Conservation (phyloP, 2,113 vertebrate species). For the Thunnus maccoyii region DNA sequence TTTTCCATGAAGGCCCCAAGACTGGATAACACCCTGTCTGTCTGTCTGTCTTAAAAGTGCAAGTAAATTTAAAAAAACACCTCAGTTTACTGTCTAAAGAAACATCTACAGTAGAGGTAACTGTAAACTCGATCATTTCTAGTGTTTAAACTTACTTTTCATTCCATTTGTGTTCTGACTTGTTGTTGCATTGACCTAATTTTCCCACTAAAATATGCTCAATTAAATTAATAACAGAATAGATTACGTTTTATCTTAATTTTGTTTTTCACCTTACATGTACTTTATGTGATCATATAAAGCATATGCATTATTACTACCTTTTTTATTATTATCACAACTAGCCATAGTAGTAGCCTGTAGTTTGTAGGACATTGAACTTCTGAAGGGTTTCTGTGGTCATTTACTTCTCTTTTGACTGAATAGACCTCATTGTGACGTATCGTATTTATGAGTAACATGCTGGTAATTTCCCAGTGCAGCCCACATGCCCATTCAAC, state of each 20-base stretch:
- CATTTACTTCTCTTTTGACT: not conserved
- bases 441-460: not conserved
- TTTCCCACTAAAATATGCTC: too few species aligned
- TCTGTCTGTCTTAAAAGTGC: not conserved
- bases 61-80: too few species aligned
- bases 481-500: not conserved
- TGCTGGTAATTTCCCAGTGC: slow-evolving; percentile 22
- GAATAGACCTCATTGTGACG: not conserved
- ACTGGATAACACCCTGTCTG: not conserved
- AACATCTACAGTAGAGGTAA: not conserved
- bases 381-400: slow-evolving; percentile 8
- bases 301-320: too few species aligned
- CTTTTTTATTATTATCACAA: not conserved
- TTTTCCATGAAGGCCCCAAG: not conserved
- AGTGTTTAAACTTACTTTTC: too few species aligned
- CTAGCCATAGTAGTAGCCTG: too few species aligned
- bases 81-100: too few species aligned
- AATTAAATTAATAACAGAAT: too few species aligned
- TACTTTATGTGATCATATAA: too few species aligned
- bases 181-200: too few species aligned
- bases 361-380: not conserved
- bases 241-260: too few species aligned
- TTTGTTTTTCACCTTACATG: too few species aligned
- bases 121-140: not conserved
- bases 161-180: too few species aligned